Percentiles rank a stretch among this genome's conserved stretches.
Conservation (phyloP, 2,888 invertebrate genomes). For the Elegia similella region DNA sequence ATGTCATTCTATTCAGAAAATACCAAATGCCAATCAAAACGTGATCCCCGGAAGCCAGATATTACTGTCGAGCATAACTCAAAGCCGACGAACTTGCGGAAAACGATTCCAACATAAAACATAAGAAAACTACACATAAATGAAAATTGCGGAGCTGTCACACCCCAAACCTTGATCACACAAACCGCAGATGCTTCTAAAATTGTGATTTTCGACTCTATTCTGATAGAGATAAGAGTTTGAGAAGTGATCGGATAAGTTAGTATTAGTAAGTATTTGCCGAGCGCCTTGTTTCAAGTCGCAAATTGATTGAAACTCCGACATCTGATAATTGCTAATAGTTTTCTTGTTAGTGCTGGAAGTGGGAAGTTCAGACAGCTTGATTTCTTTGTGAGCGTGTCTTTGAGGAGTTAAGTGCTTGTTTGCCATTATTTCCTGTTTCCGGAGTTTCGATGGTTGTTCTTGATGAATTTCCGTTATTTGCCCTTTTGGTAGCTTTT, state of each 20-base stretch:
- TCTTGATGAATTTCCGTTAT: slow-evolving; percentile 15
- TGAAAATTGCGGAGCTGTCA: slow-evolving; percentile 54
- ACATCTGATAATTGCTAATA: slow-evolving; percentile 73
- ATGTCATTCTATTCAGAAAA: not conserved
- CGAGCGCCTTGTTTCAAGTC: slow-evolving; percentile 59
- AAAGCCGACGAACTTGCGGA: slow-evolving; percentile 1
- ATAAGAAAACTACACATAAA: slow-evolving; percentile 40
- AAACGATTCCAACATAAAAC: slow-evolving; percentile 27
- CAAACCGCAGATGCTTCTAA: slow-evolving; percentile 21
- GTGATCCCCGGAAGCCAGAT: slow-evolving; percentile 5
- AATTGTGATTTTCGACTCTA: slow-evolving; percentile 30
- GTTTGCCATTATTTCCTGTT: slow-evolving; percentile 38
- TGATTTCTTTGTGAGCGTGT: slow-evolving; percentile 55
- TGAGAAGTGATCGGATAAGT: slow-evolving; percentile 20
- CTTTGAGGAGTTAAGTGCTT: slow-evolving; percentile 45
- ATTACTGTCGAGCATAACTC: slow-evolving; percentile 3
- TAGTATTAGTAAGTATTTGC: slow-evolving; percentile 46
- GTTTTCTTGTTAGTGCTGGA: slow-evolving; percentile 70
- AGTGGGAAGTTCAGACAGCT: slow-evolving; percentile 57
- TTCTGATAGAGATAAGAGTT: slow-evolving; percentile 17
- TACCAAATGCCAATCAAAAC: slow-evolving; percentile 1
- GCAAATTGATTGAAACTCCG: slow-evolving; percentile 74
- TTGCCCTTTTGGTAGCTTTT: not conserved
- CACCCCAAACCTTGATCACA: slow-evolving; percentile 48
- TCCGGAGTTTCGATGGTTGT: slow-evolving; percentile 18